Evolutionary conservation across 53 echinoderm and acorn worm genomes (phyloP), one percentile per base, ranked within the genome.

Genomic region (Echinometra lucunter): DNA sequence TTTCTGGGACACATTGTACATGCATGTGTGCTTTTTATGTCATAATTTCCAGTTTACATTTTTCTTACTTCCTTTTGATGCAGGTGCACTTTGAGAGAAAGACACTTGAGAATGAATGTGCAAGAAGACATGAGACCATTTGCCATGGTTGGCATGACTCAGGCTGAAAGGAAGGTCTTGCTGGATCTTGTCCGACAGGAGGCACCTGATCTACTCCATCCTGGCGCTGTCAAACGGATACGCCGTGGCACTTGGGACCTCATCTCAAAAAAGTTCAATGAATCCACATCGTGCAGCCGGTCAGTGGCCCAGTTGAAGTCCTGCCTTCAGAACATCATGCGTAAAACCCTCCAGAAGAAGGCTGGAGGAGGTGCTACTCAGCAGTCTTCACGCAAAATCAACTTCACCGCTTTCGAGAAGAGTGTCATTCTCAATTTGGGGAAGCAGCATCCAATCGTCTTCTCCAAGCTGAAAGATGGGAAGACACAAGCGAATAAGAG

Each of bases 121-220:
- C 81, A 81, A 42, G 18, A 25, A 12, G n/a, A 49, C 37, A 42
- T 49, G 11, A 85, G 85, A 49, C 49, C 30, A 11, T 85, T 85
- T 49, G 49, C 85, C 85, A 27, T 85, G 23, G 49, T 85, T 25
- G 89, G 89, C 21, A 91, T 91, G 66, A 57, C 75, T 1, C 57
- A 82, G 25, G 28, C 58, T 3, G 94, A 94, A 23, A 83, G 66
- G 45, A 94, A 63, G 44, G 21, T 94, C 45, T 45, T 94, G 25
- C 38, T 83, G 85, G 85, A 94, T n/a, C 58, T 94, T 13, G 94
- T 83, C 13, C 38, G 82, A 45, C 82, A 94, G 60, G 66, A 94
- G 35, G 92, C 92, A 66, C 94, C 94, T 11, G 94, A 83, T 35
- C 38, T 94, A n/a, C 85, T 94, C 58, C 94, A 94, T 40, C 94